These are phyloP conservation scores for Peromyscus attwateri DNA, from an alignment of 2,797 vertebrate species.

Conservation along the genomic window DNA sequence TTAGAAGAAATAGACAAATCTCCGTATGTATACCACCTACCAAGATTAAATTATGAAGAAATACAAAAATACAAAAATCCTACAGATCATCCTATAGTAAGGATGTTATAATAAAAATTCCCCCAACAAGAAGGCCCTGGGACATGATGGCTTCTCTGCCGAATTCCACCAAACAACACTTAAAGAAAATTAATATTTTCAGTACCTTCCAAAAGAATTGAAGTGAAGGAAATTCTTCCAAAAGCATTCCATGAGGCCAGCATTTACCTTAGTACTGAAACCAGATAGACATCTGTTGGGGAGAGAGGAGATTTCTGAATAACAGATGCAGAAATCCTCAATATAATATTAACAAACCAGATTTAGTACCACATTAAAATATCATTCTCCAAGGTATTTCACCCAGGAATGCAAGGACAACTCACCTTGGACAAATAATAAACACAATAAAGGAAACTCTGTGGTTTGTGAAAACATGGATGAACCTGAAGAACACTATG, in stretches of 20 bases:
- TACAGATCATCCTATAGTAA: not conserved
- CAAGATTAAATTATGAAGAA: not conserved
- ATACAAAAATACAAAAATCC: not conserved
- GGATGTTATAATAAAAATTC: not conserved
- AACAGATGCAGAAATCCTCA: not conserved
- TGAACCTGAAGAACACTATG: not conserved
- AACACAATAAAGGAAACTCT: not conserved
- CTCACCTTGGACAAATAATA: not conserved
- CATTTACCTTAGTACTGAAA: not conserved
- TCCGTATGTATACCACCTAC: not conserved
- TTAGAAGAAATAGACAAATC: not conserved
- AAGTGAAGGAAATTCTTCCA: not conserved
- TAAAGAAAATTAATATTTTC: not conserved
- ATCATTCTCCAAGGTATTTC: not conserved
- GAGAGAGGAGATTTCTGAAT: not conserved
- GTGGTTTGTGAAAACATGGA: not conserved
- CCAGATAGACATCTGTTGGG: not conserved
- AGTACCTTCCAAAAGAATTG: not conserved
- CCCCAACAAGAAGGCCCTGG: not conserved
- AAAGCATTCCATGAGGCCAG: not conserved
- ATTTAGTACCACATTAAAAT: not conserved
- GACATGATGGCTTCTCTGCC: not conserved
- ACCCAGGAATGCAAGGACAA: not conserved
- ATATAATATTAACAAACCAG: not conserved
- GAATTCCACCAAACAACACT: not conserved